A percentile compares a stretch with the other conserved stretches of the same genome.
phyloP scores from a whole-genome alignment of 2,888 invertebrate genomes.

The Gryllus longicercus region DNA sequence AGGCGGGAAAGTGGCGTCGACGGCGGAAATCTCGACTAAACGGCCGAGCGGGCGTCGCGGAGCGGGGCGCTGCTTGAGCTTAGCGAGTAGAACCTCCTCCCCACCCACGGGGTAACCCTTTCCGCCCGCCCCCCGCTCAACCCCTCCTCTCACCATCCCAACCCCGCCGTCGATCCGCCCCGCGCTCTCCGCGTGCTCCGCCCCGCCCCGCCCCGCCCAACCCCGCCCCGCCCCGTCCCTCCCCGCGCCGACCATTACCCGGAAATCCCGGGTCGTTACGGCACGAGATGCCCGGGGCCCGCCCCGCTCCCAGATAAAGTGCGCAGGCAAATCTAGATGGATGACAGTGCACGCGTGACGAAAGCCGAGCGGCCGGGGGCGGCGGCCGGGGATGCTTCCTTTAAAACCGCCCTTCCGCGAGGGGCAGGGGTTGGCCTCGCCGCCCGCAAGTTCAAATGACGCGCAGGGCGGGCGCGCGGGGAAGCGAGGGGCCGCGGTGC shows the following conservation, averaged over 20 bases:
- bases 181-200: background rate
- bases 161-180: no score
- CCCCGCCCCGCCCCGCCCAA: background rate
- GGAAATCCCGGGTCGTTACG: slow-evolving; percentile 25
- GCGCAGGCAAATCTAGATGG: slow-evolving; percentile 29
- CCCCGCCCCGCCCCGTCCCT: background rate
- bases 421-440: background rate
- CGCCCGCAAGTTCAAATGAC: background rate
- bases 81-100: no score
- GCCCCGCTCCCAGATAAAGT: slow-evolving; percentile 22
- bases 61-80: no score
- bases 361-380: slow-evolving; percentile 20
- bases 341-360: slow-evolving; percentile 30
- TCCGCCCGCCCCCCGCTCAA: no score
- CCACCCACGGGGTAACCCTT: no score
- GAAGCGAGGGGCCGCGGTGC: background rate
- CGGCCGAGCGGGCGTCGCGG: no score
- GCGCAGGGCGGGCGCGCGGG: background rate
- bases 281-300: slow-evolving; percentile 26
- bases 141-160: no score
- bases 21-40: no score
- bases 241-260: background rate
- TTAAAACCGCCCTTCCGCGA: background rate
- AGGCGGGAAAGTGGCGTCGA: no score
- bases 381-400: background rate